Percentiles rank a stretch among this genome's conserved stretches.
Evolutionary conservation across 2,888 invertebrate species (phyloP).

Genomic region (Zhuqinia jingwanae): DNA sequence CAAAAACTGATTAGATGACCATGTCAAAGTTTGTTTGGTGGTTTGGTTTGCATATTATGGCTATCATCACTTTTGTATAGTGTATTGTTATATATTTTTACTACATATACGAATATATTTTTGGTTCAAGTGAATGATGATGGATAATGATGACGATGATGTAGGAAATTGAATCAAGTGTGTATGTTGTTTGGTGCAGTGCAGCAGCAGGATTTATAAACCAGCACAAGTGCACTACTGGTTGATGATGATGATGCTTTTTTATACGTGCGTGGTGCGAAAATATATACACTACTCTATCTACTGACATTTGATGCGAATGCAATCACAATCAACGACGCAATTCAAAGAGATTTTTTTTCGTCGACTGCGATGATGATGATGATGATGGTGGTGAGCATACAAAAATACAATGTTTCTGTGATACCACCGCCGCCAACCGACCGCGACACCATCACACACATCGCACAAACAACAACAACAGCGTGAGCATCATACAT

Average conservation of each 20-base stretch:
- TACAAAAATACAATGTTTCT: too few species aligned
- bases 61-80: too few species aligned
- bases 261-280: not conserved
- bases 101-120: not conserved
- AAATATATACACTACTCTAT: not conserved
- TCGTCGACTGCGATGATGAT: not conserved
- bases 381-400: conserved; percentile 12
- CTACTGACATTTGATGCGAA: not conserved
- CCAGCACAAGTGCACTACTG: not conserved
- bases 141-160: not conserved
- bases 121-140: not conserved
- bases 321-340: not conserved
- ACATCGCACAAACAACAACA: not conserved
- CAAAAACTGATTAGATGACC: conserved; percentile 32
- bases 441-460: conserved; percentile 16
- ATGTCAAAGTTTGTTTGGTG: not conserved
- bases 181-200: not conserved
- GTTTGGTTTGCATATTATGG: not conserved
- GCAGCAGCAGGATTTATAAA: not conserved
- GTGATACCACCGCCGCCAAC: not conserved
- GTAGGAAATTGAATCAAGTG: too few species aligned
- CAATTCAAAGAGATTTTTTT: not conserved
- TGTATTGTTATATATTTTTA: not conserved
- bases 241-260: not conserved
- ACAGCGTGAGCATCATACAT: too few species aligned